Percentiles rank a stretch among this genome's conserved stretches.
Conservation (phyloP, 1,140 invertebrate genomes). For the Chrysopa pallens region DNA sequence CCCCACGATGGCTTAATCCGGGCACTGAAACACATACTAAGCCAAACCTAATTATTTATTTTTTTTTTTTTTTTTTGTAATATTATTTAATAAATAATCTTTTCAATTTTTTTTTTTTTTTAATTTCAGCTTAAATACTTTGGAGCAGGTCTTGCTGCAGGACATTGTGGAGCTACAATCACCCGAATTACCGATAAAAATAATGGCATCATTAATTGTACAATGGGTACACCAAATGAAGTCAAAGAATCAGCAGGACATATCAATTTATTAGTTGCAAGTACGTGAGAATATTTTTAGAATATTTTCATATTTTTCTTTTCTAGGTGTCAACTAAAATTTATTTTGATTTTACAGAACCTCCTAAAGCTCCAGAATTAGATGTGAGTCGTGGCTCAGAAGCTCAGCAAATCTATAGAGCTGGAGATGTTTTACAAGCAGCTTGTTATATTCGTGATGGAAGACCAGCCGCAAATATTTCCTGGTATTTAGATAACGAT, state of each 20-base stretch:
- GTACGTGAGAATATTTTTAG: slow-evolving; percentile 41
- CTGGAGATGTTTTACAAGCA: slow-evolving; percentile 38
- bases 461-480: slow-evolving; percentile 50
- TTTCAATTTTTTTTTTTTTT: not conserved
- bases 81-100: not conserved
- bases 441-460: slow-evolving; percentile 45
- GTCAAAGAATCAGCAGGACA: slow-evolving; percentile 31
- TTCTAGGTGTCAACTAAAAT: not conserved
- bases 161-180: slow-evolving; percentile 50
- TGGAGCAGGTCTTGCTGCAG: slow-evolving; percentile 31
- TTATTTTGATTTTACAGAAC: slow-evolving; percentile 23
- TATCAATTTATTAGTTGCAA: slow-evolving; percentile 45
- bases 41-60: not conserved
- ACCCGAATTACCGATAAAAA: slow-evolving; percentile 35
- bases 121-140: slow-evolving; percentile 25
- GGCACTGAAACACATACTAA: not conserved
- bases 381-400: slow-evolving; percentile 26
- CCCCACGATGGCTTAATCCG: not conserved
- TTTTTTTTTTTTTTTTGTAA: no score
- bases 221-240: slow-evolving; percentile 28
- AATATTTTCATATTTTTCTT: not conserved
- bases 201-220: slow-evolving; percentile 49
- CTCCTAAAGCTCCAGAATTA: slow-evolving; percentile 36
- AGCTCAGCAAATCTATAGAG: slow-evolving; percentile 26
- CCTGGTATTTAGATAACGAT: slow-evolving; percentile 45